A percentile compares a stretch with the other conserved stretches of the same genome.
phyloP scores from a whole-genome alignment of 2,888 invertebrate genomes.

The Ditula angustiorana region DNA sequence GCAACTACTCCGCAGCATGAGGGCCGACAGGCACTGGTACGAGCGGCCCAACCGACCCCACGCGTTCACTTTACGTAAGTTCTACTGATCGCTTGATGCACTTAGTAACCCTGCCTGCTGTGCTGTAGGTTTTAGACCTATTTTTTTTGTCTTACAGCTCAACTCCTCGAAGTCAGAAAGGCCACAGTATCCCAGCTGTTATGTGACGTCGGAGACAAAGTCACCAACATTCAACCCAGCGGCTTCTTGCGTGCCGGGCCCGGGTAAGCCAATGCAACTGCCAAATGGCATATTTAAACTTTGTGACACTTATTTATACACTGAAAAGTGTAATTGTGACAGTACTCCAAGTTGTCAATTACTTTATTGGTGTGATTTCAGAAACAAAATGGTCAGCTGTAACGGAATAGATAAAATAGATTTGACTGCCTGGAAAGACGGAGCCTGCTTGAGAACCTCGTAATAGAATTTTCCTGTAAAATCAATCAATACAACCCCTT shows the following conservation, averaged over 20 bases:
- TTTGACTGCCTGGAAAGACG: conserved; percentile 19
- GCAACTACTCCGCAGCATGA: conserved; percentile 91
- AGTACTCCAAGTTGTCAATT: too few relatives aligned
- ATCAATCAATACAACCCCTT: too few relatives aligned
- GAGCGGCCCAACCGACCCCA: conserved; percentile 55
- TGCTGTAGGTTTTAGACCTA: too few relatives aligned
- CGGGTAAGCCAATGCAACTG: not conserved
- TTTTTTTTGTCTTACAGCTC: not conserved
- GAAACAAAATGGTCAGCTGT: conserved; percentile 23
- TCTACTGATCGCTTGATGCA: not conserved
- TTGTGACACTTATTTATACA: too few relatives aligned
- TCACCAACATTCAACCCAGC: conserved; percentile 12
- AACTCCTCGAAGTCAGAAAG: conserved; percentile 25
- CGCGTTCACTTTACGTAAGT: conserved; percentile 59
- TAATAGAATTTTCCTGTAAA: too few relatives aligned
- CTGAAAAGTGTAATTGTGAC: too few relatives aligned
- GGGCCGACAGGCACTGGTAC: conserved; percentile 94
- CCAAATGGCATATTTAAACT: too few relatives aligned
- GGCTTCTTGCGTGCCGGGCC: conserved; percentile 11
- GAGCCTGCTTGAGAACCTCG: too few relatives aligned
- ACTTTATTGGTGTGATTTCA: conserved; percentile 7
- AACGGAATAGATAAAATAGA: conserved; percentile 7
- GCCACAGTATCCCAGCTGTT: conserved; percentile 14
- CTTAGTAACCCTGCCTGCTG: too few relatives aligned
- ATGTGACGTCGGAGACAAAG: conserved; percentile 25